These are phyloP conservation scores for Gopherus evgoodei DNA, from an alignment of 2,113 vertebrate species.

Conservation along the genomic window DNA sequence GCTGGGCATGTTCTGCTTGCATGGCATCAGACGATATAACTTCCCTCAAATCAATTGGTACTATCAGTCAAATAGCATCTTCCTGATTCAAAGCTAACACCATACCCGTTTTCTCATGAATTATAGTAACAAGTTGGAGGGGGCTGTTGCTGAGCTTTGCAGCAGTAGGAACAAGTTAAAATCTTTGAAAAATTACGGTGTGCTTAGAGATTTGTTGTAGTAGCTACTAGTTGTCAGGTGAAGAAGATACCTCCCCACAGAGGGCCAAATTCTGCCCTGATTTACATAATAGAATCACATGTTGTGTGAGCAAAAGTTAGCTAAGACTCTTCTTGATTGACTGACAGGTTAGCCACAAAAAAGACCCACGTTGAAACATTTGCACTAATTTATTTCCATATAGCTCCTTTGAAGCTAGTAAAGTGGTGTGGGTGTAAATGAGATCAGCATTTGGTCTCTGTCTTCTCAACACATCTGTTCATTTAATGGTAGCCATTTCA, in stretches of 20 bases:
- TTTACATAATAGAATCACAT: not conserved
- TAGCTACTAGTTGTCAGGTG: not conserved
- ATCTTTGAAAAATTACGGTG: not conserved
- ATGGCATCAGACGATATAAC: not conserved
- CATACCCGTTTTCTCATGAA: constrained; percentile 21
- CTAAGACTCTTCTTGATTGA: not conserved
- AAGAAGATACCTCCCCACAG: not conserved
- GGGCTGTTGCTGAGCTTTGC: not conserved
- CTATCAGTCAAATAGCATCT: constrained; percentile 29
- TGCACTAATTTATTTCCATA: not conserved
- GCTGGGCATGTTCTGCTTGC: constrained; percentile 13
- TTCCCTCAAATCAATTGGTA: constrained; percentile 12
- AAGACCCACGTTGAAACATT: not conserved
- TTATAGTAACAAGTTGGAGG: constrained; percentile 20
- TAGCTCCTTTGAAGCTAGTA: not conserved
- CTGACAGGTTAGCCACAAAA: not conserved
- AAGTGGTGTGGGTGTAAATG: not conserved
- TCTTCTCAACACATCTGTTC: not conserved
- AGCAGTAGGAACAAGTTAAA: constrained; percentile 1
- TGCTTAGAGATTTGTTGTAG: not conserved
- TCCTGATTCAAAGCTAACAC: constrained; percentile 22
- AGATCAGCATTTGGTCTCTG: not conserved
- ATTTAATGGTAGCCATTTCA: not conserved
- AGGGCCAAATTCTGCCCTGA: not conserved
- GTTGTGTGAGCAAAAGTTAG: not conserved